A percentile compares a stretch with the other conserved stretches of the same genome.
Conservation (phyloP, 2,797 vertebrate species). For the Oreochromis mossambicus region DNA sequence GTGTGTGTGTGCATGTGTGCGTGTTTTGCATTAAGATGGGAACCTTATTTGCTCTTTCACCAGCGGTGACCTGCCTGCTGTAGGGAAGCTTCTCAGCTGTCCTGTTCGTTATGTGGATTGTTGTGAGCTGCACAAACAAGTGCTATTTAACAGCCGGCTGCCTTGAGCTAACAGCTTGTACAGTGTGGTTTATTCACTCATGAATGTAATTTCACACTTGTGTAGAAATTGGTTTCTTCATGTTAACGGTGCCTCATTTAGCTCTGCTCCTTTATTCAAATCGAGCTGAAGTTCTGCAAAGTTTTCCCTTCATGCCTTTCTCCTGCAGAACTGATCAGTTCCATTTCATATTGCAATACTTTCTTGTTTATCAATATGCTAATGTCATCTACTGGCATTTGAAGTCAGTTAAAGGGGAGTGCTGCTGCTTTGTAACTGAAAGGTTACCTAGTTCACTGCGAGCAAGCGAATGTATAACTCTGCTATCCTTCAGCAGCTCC, state of each 20-base stretch:
- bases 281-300: background rate
- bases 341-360: background rate
- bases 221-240: background rate
- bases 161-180: background rate
- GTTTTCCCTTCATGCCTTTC: background rate
- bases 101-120: background rate
- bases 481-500: background rate
- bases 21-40: background rate
- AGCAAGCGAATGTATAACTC: background rate
- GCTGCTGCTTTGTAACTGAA: background rate
- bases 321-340: background rate
- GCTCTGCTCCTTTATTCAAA: background rate
- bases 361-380: background rate
- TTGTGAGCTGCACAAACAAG: background rate
- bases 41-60: background rate
- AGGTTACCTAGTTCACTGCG: background rate
- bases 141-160: background rate
- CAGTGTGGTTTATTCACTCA: background rate
- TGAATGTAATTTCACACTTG: background rate
- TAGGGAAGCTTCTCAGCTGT: background rate
- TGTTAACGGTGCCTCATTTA: background rate
- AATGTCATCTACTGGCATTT: background rate
- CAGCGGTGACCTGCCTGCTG: background rate
- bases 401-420: background rate
- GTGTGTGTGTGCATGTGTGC: fast-evolving